Percentiles rank a stretch among this genome's conserved stretches.
phyloP scores from a whole-genome alignment of 53 echinoderm and acorn worm species.

The Mesocentrotus franciscanus region DNA sequence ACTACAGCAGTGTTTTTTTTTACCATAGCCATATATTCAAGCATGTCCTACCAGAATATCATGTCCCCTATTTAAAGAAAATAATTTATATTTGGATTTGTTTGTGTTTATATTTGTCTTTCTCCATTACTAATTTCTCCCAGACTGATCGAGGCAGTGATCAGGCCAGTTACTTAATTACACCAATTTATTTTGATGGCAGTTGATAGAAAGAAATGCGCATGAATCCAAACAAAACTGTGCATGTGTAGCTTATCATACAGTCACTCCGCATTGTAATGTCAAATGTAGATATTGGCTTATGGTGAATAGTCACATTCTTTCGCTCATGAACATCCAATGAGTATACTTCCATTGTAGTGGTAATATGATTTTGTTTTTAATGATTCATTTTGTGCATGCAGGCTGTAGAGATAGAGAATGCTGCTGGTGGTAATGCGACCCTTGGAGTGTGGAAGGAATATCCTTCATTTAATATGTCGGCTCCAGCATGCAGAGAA shows the following conservation, averaged over 20 bases:
- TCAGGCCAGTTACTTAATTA: background rate
- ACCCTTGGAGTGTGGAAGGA: constrained; percentile 87
- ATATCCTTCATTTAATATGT: constrained; percentile 77
- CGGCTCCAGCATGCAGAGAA: constrained; percentile 92
- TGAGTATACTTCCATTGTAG: too few species aligned
- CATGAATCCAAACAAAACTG: too few species aligned
- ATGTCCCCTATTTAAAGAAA: background rate
- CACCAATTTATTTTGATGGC: background rate
- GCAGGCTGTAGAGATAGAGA: constrained; percentile 54
- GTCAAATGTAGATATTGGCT: background rate
- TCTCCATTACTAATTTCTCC: background rate
- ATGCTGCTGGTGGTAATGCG: constrained; percentile 78
- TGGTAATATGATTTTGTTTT: too few species aligned
- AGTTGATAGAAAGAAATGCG: background rate
- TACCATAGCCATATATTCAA: too few species aligned
- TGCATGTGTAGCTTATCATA: too few species aligned
- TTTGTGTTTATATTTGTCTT: background rate
- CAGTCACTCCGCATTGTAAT: background rate
- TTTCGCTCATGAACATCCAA: too few species aligned
- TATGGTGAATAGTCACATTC: background rate
- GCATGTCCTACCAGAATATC: background rate
- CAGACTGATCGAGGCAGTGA: background rate
- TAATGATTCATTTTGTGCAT: background rate
- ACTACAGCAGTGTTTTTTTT: background rate
- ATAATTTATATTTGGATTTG: background rate